These are phyloP conservation scores for Cheirogaleus medius DNA, from an alignment of 2,113 vertebrate species.

Conservation along the genomic window DNA sequence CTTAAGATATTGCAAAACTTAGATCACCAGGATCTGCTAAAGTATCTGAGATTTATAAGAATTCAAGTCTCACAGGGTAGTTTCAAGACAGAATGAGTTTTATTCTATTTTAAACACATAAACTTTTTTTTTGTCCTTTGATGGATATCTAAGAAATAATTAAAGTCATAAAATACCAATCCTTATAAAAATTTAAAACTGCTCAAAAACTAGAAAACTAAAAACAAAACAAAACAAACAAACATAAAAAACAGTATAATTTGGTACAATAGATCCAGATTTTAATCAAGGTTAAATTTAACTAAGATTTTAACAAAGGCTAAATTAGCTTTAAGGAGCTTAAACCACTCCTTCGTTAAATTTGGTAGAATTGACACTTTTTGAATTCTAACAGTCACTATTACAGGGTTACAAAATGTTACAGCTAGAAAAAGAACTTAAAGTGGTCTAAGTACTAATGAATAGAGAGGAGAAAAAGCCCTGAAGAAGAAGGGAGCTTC, in stretches of 20 bases:
- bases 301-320: neutral
- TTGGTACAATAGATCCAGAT: neutral
- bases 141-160: neutral
- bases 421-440: neutral
- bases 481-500: neutral
- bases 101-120: neutral
- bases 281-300: neutral
- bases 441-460: neutral
- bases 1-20: neutral
- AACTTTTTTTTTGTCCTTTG: neutral
- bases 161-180: neutral
- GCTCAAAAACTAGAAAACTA: neutral
- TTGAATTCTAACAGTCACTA: neutral
- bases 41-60: neutral
- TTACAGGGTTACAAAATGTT: neutral
- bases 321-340: neutral
- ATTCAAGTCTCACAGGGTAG: neutral
- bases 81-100: neutral
- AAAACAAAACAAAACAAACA: neutral
- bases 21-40: neutral
- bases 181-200: neutral
- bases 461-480: neutral
- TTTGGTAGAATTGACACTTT: neutral
- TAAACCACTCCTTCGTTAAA: neutral
- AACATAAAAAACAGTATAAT: neutral